Conservation (phyloP, 2,113 vertebrate genomes). For the Ptyas mucosa region DNA sequence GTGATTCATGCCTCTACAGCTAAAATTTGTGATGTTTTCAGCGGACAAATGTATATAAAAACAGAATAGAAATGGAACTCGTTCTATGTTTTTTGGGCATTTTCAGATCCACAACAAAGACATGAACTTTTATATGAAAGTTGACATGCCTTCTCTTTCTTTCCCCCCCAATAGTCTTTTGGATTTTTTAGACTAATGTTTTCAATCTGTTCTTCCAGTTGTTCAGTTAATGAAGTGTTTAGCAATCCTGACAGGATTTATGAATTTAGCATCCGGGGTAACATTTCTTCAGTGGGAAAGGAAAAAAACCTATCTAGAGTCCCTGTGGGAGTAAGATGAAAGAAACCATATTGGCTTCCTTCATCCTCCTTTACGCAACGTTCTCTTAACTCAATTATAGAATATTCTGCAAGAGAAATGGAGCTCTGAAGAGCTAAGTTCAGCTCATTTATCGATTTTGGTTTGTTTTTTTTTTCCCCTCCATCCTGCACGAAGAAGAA, state of each 20-base stretch:
- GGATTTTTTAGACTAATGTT: neutral
- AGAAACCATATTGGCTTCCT: neutral
- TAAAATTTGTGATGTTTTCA: neutral
- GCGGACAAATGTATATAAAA: neutral
- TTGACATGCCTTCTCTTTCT: neutral
- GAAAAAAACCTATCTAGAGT: neutral
- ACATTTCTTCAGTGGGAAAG: neutral
- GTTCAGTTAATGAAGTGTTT: conserved; percentile 11
- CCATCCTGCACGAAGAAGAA: neutral
- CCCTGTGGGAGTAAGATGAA: conserved; percentile 1
- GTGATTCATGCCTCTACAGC: neutral
- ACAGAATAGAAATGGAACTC: neutral
- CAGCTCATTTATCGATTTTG: neutral
- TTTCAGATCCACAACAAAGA: neutral
- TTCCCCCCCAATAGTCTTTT: neutral
- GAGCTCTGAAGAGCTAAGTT: neutral
- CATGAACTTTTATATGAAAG: neutral
- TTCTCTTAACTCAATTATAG: conserved; percentile 24
- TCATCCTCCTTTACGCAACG: neutral
- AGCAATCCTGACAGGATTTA: neutral
- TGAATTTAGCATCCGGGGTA: neutral
- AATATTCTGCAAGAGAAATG: neutral
- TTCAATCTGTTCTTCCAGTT: neutral
- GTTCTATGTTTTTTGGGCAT: neutral
- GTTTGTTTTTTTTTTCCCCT: neutral